phyloP scores from a whole-genome alignment of 2,797 vertebrate species.

The Ptychadena robeensis region DNA sequence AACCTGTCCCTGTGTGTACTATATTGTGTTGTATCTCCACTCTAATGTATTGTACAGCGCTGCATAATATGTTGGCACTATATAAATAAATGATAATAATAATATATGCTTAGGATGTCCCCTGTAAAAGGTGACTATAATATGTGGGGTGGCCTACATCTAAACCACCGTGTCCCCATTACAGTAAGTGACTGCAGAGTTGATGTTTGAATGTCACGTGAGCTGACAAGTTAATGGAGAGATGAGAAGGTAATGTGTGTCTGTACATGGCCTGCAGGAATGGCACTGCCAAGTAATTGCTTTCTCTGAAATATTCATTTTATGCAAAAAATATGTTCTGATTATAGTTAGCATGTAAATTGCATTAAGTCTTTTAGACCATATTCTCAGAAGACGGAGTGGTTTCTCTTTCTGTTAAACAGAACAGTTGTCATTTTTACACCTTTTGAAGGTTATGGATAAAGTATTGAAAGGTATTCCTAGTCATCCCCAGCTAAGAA shows the following conservation, averaged over 20 bases:
- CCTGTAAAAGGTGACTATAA: not conserved
- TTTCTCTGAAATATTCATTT: not conserved
- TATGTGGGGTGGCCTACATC: not conserved
- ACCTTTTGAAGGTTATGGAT: not conserved
- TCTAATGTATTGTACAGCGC: no score
- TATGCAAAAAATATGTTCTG: not conserved
- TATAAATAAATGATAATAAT: no score
- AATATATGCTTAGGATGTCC: not conserved
- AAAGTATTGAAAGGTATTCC: no score
- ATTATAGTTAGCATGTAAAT: constrained; percentile 12
- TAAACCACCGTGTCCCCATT: not conserved
- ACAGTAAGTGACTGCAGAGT: not conserved
- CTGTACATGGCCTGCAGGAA: not conserved
- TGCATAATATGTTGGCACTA: no score
- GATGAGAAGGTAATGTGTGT: not conserved
- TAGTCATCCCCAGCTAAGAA: no score
- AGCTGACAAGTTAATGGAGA: constrained; percentile 9
- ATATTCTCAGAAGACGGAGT: not conserved
- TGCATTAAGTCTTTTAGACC: not conserved
- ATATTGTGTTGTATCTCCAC: no score
- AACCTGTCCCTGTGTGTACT: no score
- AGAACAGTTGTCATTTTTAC: not conserved
- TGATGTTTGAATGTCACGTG: not conserved
- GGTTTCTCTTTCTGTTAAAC: not conserved
- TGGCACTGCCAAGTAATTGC: constrained; percentile 7